Conservation (phyloP, 2,797 vertebrate genomes). For the Neopelma chrysocephalum region DNA sequence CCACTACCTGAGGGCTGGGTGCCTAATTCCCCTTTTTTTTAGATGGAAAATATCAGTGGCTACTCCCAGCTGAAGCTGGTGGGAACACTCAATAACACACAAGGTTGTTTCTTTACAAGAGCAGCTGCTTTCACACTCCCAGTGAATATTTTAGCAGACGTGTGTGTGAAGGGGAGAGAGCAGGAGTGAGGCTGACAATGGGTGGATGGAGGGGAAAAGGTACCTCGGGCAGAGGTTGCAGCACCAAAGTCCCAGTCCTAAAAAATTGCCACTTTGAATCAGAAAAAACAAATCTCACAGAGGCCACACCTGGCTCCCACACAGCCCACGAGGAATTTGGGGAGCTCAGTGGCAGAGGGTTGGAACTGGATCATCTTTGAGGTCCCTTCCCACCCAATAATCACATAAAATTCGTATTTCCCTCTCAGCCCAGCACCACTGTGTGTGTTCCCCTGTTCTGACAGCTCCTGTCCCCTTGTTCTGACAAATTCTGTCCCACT, state of each 20-base stretch:
- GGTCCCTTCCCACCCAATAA: not conserved
- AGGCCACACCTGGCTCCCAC: too few species aligned
- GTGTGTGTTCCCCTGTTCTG: not conserved
- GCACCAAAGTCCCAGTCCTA: not conserved
- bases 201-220: not conserved
- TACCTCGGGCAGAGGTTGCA: not conserved
- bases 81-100: not conserved
- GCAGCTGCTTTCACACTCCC: not conserved
- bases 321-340: too few species aligned
- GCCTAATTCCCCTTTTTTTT: fast-evolving
- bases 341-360: not conserved
- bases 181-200: fast-evolving
- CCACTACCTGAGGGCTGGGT: fast-evolving
- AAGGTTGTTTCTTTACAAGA: not conserved
- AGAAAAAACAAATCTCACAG: too few species aligned
- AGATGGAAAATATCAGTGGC: not conserved
- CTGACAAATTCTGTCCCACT: not conserved
- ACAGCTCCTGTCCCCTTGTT: not conserved
- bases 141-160: not conserved
- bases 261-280: too few species aligned
- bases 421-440: fast-evolving
- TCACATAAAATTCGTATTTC: not conserved
- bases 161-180: not conserved
- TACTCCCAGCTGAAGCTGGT: not conserved
- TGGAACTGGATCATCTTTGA: not conserved